Percentiles rank a stretch among this genome's conserved stretches.
Evolutionary conservation across 2,888 invertebrate genomes (phyloP).

Genomic region (Lithophane semibrunnea): DNA sequence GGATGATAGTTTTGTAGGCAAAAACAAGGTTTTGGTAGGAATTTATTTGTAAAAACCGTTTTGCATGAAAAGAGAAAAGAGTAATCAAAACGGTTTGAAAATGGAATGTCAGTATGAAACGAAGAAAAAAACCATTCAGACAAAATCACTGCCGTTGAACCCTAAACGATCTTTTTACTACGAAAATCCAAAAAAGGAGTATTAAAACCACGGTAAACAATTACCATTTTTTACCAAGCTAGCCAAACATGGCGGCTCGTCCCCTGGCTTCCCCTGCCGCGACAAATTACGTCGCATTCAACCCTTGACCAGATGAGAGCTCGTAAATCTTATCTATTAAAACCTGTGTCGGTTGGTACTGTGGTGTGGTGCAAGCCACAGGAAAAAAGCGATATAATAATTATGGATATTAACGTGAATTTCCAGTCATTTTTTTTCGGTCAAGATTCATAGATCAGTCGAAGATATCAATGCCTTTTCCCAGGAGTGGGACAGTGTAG

Average conservation of each 20-base stretch:
- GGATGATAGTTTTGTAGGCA: constrained; percentile 35
- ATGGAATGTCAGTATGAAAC: neutral
- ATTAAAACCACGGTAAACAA: constrained; percentile 65
- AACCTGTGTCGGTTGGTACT: constrained; percentile 71
- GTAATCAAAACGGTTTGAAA: constrained; percentile 7
- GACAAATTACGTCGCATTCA: constrained; percentile 80
- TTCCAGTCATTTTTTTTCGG: too few species aligned
- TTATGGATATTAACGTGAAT: neutral
- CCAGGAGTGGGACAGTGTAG: too few species aligned
- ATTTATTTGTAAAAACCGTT: neutral
- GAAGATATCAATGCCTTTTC: too few species aligned
- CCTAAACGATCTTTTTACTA: constrained; percentile 41
- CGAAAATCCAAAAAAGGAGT: constrained; percentile 56
- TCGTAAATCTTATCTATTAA: constrained; percentile 86
- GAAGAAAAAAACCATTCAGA: constrained; percentile 18
- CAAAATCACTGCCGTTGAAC: constrained; percentile 39
- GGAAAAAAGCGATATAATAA: neutral
- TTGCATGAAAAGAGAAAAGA: too few species aligned
- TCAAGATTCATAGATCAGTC: too few species aligned
- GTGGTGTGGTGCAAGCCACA: constrained; percentile 52
- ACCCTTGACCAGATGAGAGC: constrained; percentile 86
- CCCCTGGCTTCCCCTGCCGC: constrained; percentile 68
- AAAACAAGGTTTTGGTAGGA: neutral
- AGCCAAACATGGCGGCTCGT: constrained; percentile 66
- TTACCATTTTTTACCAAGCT: constrained; percentile 60